Percentiles rank a stretch among this genome's conserved stretches.
phyloP scores from a whole-genome alignment of 1,140 invertebrate genomes.

The Riptortus pedestris region DNA sequence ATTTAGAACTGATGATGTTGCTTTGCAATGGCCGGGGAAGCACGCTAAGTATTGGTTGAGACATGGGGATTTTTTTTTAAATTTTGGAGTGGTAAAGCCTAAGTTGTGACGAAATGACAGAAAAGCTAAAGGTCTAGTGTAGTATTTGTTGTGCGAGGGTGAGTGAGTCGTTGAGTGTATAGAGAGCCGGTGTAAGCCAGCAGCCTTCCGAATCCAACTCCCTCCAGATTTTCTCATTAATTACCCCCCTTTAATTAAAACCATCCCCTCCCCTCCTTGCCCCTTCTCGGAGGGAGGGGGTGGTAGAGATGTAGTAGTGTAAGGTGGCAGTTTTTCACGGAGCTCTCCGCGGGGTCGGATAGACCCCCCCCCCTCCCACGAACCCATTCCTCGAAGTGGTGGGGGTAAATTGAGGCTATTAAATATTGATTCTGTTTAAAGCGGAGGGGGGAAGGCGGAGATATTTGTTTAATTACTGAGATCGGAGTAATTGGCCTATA shows the following conservation, averaged over 20 bases:
- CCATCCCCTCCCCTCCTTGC: not conserved
- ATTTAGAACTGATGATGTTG: too few species aligned
- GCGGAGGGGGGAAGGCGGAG: constrained; percentile 7
- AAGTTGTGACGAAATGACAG: too few species aligned
- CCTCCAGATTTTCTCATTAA: not conserved
- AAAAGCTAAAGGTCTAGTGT: too few species aligned
- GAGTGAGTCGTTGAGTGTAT: too few species aligned
- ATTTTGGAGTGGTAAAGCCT: too few species aligned
- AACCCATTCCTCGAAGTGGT: not conserved
- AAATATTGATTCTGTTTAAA: constrained; percentile 15
- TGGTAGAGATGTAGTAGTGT: not conserved
- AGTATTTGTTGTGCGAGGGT: too few species aligned
- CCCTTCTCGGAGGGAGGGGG: not conserved
- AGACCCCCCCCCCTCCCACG: not conserved
- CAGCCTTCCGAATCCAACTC: too few species aligned
- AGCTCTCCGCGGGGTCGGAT: not conserved
- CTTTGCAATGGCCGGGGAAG: too few species aligned
- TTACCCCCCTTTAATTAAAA: not conserved
- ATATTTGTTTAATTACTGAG: constrained; percentile 18
- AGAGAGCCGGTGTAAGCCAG: too few species aligned
- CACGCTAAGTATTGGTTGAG: too few species aligned
- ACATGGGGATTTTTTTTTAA: too few species aligned
- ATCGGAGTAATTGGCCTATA: constrained; percentile 16
- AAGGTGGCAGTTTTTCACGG: not conserved
- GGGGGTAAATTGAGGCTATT: constrained; percentile 18